Evolutionary conservation across 1,140 invertebrate genomes (phyloP), one percentile per base, ranked within the genome.

Genomic region (Drosophila pandora): DNA sequence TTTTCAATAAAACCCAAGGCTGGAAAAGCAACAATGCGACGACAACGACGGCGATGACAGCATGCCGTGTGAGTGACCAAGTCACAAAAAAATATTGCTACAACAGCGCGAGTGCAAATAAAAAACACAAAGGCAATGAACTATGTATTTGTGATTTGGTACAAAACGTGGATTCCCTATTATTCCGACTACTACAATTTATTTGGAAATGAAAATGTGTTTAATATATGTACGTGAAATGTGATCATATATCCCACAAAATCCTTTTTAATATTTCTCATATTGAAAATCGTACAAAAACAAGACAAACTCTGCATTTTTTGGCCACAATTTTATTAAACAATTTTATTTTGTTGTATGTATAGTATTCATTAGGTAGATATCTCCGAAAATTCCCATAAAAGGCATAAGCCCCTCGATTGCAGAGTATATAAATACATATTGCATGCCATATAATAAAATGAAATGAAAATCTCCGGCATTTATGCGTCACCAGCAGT

Each of bases 1-100:
- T 85, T 90, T 89, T 90, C 85, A 89, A 89, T 89, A 90, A 89
- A 89, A 81, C 85, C 80, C 80, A 85, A 87, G 77, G 69, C 85
- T 90, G 72, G 65, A 77, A 72, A 72, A 79, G 61, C 55, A 80
- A 71, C 64, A 73, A 57, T 58, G 59, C 61, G 62, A 72, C 59
- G 64, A 65, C 47, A 69, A 48, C 43, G 37, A 75, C 75, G 56
- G 30, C 62, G 75, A 76, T 81, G 75, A 81, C 82, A 78, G 83
- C 82, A 72, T 82, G 84, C 76, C 79, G 71, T 88, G 78, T 79
- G 79, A 88, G 75, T 84, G 79, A 79, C 76, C 84, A 76, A 67
- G 55, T 62, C 47, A 67, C 59, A 79, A 60, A 65, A 55, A 50
- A 73, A 59, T 52, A 39, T 61, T 43, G 25, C 28, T 23, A 47